Conservation (phyloP, 2,113 vertebrate genomes). For the Chloropsis hardwickii region DNA sequence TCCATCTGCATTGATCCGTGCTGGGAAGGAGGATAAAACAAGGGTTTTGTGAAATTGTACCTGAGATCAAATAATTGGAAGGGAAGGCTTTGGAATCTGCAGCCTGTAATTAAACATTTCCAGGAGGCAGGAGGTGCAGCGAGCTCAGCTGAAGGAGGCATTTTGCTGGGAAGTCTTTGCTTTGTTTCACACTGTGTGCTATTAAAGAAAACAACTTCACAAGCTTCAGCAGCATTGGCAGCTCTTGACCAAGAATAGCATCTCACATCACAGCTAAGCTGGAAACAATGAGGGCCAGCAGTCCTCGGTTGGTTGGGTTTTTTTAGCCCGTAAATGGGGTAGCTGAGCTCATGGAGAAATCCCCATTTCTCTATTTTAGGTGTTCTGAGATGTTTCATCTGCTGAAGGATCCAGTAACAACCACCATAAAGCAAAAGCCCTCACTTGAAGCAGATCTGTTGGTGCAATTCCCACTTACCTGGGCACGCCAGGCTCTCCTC, state of each 20-base stretch:
- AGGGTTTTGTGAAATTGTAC: neutral
- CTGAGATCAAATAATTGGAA: neutral
- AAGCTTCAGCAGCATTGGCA: neutral
- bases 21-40: neutral
- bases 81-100: neutral
- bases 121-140: neutral
- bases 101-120: slow-evolving; percentile 18
- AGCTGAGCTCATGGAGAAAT: neutral
- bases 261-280: neutral
- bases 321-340: neutral
- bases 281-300: neutral
- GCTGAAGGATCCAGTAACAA: neutral
- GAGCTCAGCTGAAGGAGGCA: slow-evolving; percentile 30
- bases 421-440: neutral
- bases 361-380: neutral
- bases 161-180: slow-evolving; percentile 2
- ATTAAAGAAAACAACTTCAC: slow-evolving; percentile 23
- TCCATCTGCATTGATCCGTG: neutral
- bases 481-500: neutral
- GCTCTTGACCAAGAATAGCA: slow-evolving; percentile 25
- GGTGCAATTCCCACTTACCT: neutral
- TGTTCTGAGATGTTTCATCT: neutral
- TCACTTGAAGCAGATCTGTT: neutral
- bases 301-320: neutral
- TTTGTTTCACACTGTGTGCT: slow-evolving; percentile 32